Evolutionary conservation across 2,113 vertebrate species (phyloP), one percentile per base, ranked within the genome.

Genomic region (Proteles cristata): DNA sequence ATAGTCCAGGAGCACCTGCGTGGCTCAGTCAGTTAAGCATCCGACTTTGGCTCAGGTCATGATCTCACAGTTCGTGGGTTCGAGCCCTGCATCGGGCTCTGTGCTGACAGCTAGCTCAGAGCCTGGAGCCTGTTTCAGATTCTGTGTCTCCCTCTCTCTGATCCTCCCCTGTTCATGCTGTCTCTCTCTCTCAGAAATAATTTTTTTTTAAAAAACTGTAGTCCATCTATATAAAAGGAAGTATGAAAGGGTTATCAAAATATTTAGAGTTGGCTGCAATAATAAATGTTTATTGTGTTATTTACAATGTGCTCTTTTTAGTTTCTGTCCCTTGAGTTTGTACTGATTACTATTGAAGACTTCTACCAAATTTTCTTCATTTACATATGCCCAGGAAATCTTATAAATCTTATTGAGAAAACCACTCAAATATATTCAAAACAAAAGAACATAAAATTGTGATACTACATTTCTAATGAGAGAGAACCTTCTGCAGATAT

Each of bases 381-480:
- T 93, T 80, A 89, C 2, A 45, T 58, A 68, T 61, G 48, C 19
- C 43, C 21, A 86, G 53, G 5, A 91, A 93, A 83, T 89, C 21
- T 94, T 91, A 7, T 43, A 95, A 95, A 91, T 88, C 2, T 93
- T 95, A 21, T 76, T 74, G 43, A 68, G 10, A 88, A 94, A 88
- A 15, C 33, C 48, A 26, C 85, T 89, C 80, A 86, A 94, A 95
- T 66, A 69, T 94, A 89, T 83, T 85, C 79, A 76, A 43, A 92
- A 84, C 19, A 83, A 91, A 92, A 86, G n/a, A 73, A 53, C 63
- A 91, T 93, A 96, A 93, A 94, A 66, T 80, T 69, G 31, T 53
- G 69, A 53, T 55, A 55, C 63, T 96, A 96, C 93, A 93, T 97
- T 95, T 94, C 95, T 97, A 97, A 98, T 91, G 66, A 88, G 33